Conservation (phyloP, 2,113 vertebrate genomes). For the Thunnus thynnus region DNA sequence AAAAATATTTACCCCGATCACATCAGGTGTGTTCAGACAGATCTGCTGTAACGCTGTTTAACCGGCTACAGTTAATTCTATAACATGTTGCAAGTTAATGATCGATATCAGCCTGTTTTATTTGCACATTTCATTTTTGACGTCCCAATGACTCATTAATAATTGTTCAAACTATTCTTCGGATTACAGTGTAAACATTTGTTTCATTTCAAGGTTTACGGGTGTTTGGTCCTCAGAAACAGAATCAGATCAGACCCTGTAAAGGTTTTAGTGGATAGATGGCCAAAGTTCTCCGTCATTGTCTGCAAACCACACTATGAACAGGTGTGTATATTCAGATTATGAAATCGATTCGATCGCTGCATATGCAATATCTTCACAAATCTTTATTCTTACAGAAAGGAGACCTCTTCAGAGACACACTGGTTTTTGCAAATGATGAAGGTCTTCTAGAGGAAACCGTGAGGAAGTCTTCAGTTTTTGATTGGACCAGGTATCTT, state of each 20-base stretch:
- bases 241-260: conserved; percentile 44
- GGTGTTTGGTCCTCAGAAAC: conserved; percentile 56
- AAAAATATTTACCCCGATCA: conserved; percentile 65
- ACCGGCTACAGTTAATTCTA: too few relatives aligned
- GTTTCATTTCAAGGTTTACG: conserved; percentile 61
- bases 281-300: conserved; percentile 77
- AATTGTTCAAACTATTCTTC: neutral
- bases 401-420: conserved; percentile 65
- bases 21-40: conserved; percentile 44
- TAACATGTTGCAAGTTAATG: too few relatives aligned
- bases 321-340: neutral
- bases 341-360: neutral
- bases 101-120: too few relatives aligned
- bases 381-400: conserved; percentile 41
- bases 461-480: conserved; percentile 36
- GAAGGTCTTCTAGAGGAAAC: conserved; percentile 49
- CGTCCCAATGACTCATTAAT: too few relatives aligned
- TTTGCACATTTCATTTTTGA: too few relatives aligned
- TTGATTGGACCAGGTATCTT: conserved; percentile 68
- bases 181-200: neutral
- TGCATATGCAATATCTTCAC: neutral
- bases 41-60: too few relatives aligned
- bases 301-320: conserved; percentile 47
- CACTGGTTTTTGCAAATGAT: conserved; percentile 66
- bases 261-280: conserved; percentile 72